Conservation (phyloP, 2,797 vertebrate species). For the Aselliscus stoliczkanus region DNA sequence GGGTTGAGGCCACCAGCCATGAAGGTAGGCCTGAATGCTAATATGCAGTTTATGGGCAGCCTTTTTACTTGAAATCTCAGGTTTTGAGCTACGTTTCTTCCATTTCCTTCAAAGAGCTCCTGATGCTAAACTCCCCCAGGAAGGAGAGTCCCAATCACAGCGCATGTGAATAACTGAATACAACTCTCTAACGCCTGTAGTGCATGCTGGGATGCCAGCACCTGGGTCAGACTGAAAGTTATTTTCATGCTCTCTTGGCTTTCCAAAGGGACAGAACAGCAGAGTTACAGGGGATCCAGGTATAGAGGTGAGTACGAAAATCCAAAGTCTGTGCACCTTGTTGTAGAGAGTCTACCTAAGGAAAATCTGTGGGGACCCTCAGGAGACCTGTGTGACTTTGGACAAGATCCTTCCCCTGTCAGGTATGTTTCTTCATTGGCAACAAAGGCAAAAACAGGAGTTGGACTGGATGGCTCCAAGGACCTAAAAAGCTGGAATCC, state of each 20-base stretch:
- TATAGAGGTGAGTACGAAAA: neutral
- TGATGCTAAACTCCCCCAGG: neutral
- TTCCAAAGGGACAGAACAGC: neutral
- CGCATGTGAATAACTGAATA: accelerated
- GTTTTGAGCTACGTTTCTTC: neutral
- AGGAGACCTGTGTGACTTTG: neutral
- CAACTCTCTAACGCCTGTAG: neutral
- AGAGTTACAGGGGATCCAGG: neutral
- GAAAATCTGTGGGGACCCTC: neutral
- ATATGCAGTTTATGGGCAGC: neutral
- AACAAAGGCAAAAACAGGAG: neutral
- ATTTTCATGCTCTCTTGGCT: neutral
- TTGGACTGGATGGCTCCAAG: neutral
- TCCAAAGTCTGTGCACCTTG: neutral
- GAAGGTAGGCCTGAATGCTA: neutral
- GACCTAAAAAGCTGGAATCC: neutral
- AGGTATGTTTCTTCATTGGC: neutral
- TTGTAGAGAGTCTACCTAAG: neutral
- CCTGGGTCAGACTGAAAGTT: neutral
- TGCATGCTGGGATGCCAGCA: no score
- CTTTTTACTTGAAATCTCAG: neutral
- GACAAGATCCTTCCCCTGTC: neutral
- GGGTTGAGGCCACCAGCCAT: neutral
- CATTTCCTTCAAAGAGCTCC: neutral
- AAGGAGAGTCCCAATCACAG: neutral